Percentiles rank a stretch among this genome's conserved stretches.
phyloP scores from a whole-genome alignment of 2,797 vertebrate species.

The Paguma larvata region DNA sequence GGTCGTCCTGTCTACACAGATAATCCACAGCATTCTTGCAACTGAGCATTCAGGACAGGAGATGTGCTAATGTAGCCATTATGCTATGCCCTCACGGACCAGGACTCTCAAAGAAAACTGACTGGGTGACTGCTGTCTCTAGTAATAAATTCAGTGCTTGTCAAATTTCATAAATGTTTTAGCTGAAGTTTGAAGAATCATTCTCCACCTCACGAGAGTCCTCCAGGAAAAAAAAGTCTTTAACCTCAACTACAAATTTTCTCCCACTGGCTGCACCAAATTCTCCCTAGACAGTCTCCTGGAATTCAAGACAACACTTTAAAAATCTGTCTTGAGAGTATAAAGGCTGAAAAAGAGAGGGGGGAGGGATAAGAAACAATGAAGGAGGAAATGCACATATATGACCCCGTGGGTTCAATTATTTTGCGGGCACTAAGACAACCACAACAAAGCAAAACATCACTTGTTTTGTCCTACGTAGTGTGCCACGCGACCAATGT shows the following conservation, averaged over 20 bases:
- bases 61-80: not conserved
- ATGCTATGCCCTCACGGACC: slow-evolving; percentile 58
- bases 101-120: slow-evolving; percentile 71
- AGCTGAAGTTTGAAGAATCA: slow-evolving; percentile 69
- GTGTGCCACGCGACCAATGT: not conserved
- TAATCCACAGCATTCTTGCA: not conserved
- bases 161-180: slow-evolving; percentile 72
- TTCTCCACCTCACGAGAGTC: slow-evolving; percentile 71
- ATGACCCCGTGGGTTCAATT: not conserved
- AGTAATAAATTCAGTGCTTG: slow-evolving; percentile 45
- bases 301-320: slow-evolving; percentile 60
- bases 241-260: slow-evolving; percentile 65
- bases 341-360: slow-evolving; percentile 12
- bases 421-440: not conserved
- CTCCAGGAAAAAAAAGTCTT: slow-evolving; percentile 65
- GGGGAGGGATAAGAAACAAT: not conserved
- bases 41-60: not conserved
- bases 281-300: slow-evolving; percentile 51
- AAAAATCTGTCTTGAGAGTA: slow-evolving; percentile 5
- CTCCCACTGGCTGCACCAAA: not conserved
- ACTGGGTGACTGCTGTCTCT: slow-evolving; percentile 69
- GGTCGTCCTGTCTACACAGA: not conserved
- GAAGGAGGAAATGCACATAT: not conserved
- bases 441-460: not conserved
- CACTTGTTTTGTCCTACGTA: not conserved